Evolutionary conservation across 2,888 invertebrate genomes (phyloP), one percentile per base, ranked within the genome.

Genomic region (Drosophila differens): DNA sequence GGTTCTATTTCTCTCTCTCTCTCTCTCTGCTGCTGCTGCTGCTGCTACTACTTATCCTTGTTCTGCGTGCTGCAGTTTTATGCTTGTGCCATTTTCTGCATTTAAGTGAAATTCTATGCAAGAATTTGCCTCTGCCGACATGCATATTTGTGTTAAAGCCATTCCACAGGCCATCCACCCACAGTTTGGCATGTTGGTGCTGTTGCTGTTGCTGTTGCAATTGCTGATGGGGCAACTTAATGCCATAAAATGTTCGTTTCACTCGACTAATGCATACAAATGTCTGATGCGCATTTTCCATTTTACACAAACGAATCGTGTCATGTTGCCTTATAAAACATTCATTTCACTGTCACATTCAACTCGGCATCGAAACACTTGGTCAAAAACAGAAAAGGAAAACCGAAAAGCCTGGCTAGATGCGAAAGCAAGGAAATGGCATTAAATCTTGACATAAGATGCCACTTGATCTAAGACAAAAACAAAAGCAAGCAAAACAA

Each of bases 41-140:
- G 37, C 57, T 47, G 14, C 16, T 37, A 52, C 37, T 59, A 47
- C 66, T 73, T 69, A 69, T 74, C 51, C 74, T 52, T 52, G 59
- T 75, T 32, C 74, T 55, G 67, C 52, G 41, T 74, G 65, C 67
- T 75, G 75, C 78, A 81, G 65, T 81, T 81, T 81, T 81, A 81
- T 81, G 76, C 70, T 77, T 76, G 70, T 82, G 81, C 90, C 73
- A 90, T 89, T 88, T 86, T 90, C 90, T 90, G 90, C 86, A 89
- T 85, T 86, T 86, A 86, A 86, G 90, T 86, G 86, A 86, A 86
- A 86, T 86, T 90, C 86, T 86, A 86, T 86, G 86, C 86, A 86
- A 85, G 86, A 89, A 90, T 90, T 77, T 90, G 82, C 83, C 83
- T 81, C 74, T 71, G 80, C 75, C 90, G 75, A 88, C 90, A 90